Conservation (phyloP, 2,113 vertebrate genomes). For the Sylvilagus bachmani region DNA sequence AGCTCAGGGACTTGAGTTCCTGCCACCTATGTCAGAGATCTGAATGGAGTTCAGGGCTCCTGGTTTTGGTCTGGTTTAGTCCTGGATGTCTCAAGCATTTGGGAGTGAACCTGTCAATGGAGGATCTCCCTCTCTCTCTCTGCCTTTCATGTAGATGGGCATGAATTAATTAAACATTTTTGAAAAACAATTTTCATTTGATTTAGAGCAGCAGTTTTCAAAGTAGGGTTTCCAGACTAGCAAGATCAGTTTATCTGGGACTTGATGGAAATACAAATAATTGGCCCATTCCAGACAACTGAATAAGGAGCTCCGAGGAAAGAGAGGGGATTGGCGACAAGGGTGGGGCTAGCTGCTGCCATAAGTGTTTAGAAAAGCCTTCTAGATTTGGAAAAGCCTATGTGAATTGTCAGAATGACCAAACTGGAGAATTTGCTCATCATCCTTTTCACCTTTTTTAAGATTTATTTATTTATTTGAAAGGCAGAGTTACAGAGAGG, state of each 20-base stretch:
- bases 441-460: neutral
- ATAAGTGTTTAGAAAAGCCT: neutral
- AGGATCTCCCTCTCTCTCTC: no score
- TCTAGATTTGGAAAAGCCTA: neutral
- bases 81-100: no score
- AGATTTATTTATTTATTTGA: no score
- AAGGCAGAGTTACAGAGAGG: no score
- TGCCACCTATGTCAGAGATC: no score
- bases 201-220: neutral
- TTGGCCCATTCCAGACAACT: neutral
- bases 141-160: no score
- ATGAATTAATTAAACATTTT: no score
- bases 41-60: no score
- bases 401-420: neutral
- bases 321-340: no score
- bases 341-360: rapidly evolving
- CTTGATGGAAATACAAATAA: neutral
- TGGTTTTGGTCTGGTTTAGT: no score
- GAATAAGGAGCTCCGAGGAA: neutral
- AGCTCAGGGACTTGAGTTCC: no score
- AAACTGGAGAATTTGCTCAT: neutral
- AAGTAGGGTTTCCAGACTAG: neutral
- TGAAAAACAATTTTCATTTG: neutral
- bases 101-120: no score
- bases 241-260: neutral